phyloP scores from a whole-genome alignment of 2,113 vertebrate species.

The Ophiodon elongatus region DNA sequence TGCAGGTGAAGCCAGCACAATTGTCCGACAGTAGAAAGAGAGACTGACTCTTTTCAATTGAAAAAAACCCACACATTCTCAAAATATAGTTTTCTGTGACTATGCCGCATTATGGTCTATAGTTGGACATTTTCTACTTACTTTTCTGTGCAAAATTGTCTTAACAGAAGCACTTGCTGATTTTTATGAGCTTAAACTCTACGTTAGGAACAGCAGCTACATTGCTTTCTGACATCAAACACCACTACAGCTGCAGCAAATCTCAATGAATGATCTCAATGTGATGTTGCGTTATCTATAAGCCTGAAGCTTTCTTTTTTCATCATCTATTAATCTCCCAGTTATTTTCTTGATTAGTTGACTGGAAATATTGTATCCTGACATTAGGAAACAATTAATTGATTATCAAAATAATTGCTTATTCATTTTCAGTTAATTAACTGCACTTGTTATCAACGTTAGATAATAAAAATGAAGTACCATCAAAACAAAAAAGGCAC shows the following conservation, averaged over 20 bases:
- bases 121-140: neutral
- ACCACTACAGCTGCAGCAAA: neutral
- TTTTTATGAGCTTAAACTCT: neutral
- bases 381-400: neutral
- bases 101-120: neutral
- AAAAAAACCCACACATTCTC: neutral
- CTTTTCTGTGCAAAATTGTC: neutral
- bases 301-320: neutral
- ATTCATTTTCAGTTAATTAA: neutral
- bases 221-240: neutral
- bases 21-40: neutral
- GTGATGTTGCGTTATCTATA: neutral
- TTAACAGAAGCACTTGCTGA: neutral
- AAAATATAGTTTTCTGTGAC: slow-evolving; percentile 2
- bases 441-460: neutral
- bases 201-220: neutral
- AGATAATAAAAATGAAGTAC: neutral
- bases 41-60: neutral
- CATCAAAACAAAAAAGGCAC: neutral
- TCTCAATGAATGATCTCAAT: neutral
- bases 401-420: neutral
- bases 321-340: neutral
- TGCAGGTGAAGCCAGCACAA: neutral
- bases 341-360: neutral
- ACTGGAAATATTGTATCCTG: neutral